Evolutionary conservation across 2,888 invertebrate species (phyloP), one percentile per base, ranked within the genome.

Genomic region (Drosophila nr. perissopoda): DNA sequence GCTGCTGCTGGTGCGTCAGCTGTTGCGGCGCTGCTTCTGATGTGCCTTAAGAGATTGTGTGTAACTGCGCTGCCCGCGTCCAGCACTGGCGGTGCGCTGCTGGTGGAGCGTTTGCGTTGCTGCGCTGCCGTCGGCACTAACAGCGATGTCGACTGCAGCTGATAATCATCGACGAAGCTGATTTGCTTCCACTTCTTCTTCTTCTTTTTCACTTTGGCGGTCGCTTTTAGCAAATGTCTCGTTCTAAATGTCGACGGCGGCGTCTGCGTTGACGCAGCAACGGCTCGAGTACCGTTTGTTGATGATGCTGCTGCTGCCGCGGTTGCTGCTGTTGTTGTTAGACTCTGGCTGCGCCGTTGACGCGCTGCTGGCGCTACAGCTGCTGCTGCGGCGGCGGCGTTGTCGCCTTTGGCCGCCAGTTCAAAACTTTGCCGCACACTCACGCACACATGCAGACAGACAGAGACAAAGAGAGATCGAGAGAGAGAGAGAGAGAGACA

Each of bases 121-220:
- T 68, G 73, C 5, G 74, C 42, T 45, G 71, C 31, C 25, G 81
- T 66, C 33, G 71, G 62, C 70, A 66, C 65, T 78, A 76, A 61
- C 70, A 74, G 70, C 62, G 81, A 74, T 51, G 81, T 69, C 29
- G 81, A 73, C 60, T 80, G 81, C 81, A 74, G 61, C 36, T 74
- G 65, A 29, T 74, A 62, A 33, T 71, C 89, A 76, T 90, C 83
- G 48, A 90, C 73, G 27, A 91, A 91, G 45, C 85, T 85, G 62
- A 91, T 89, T 78, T 91, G 91, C 73, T 89, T 91, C 87, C 86
- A 87, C 83, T 90, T 89, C 49, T 90, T 90, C 88, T 90, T 90
- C 89, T 90, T 90, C 77, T 89, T 90, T 56, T 91, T 91, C 45
- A 91, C 91, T 73, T 91, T 91, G 49, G 82, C 84, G 25, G 91